Evolutionary conservation across 92 coral and sea anemone species (phyloP).

Genomic region (Bergia puertoricense): DNA sequence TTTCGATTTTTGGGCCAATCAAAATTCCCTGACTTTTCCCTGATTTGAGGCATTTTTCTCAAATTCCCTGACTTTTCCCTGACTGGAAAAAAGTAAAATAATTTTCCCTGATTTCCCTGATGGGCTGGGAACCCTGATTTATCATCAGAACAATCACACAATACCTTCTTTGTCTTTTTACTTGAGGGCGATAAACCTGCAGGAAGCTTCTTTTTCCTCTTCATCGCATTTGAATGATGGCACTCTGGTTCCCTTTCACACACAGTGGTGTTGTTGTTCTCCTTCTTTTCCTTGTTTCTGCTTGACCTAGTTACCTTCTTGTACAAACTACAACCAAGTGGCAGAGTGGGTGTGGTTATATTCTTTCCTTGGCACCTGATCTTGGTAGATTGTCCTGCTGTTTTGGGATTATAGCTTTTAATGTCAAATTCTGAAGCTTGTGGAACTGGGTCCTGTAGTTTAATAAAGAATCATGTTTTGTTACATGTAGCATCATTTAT

Average conservation of each 20-base stretch:
- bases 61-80: too few species aligned
- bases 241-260: not conserved
- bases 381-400: not conserved
- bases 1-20: too few species aligned
- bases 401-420: constrained; percentile 1
- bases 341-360: not conserved
- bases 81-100: too few species aligned
- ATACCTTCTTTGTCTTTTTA: constrained; percentile 11
- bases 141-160: not conserved
- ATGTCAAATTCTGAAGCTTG: constrained; percentile 24
- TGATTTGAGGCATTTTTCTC: too few species aligned
- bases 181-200: not conserved
- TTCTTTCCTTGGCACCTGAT: not conserved
- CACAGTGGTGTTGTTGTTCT: not conserved
- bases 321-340: not conserved
- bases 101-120: too few species aligned
- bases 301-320: not conserved
- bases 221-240: not conserved
- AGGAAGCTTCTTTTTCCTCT: not conserved
- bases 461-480: not conserved
- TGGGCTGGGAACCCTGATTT: too few species aligned
- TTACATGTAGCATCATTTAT: too few species aligned
- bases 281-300: not conserved
- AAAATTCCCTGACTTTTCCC: too few species aligned
- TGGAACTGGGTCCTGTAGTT: constrained; percentile 11